Evolutionary conservation across 2,113 vertebrate genomes (phyloP).

Genomic region (Ardeotis arabs): DNA sequence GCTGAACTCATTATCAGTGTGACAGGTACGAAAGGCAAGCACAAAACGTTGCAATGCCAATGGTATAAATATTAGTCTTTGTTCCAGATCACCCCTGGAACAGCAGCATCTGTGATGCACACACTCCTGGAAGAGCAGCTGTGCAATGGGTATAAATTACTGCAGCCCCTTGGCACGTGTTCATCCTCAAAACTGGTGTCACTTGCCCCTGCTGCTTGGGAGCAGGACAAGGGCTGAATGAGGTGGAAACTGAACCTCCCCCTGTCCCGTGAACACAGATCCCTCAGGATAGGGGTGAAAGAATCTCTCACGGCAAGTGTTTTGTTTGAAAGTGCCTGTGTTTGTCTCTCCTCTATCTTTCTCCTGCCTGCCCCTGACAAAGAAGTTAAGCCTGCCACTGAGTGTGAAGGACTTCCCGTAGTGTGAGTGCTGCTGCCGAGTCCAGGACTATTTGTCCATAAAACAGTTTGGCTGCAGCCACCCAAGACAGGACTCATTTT

Average conservation of each 20-base stretch:
- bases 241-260: not conserved
- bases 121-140: not conserved
- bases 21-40: slow-evolving; percentile 12
- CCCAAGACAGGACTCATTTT: not conserved
- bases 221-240: not conserved
- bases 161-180: not conserved
- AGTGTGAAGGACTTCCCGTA: not conserved
- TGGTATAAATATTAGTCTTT: not conserved
- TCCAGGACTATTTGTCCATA: not conserved
- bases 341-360: not conserved
- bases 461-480: not conserved
- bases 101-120: not conserved
- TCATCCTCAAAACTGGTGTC: not conserved
- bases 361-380: not conserved
- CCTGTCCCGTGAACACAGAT: not conserved
- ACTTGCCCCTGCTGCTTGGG: not conserved
- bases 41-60: not conserved
- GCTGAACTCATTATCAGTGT: not conserved
- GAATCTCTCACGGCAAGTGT: not conserved
- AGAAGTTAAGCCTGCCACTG: not conserved
- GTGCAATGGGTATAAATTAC: not conserved
- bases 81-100: not conserved
- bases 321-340: not conserved
- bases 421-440: not conserved
- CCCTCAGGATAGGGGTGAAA: not conserved